phyloP scores from a whole-genome alignment of 2,888 invertebrate genomes.

The Xylota segnis region DNA sequence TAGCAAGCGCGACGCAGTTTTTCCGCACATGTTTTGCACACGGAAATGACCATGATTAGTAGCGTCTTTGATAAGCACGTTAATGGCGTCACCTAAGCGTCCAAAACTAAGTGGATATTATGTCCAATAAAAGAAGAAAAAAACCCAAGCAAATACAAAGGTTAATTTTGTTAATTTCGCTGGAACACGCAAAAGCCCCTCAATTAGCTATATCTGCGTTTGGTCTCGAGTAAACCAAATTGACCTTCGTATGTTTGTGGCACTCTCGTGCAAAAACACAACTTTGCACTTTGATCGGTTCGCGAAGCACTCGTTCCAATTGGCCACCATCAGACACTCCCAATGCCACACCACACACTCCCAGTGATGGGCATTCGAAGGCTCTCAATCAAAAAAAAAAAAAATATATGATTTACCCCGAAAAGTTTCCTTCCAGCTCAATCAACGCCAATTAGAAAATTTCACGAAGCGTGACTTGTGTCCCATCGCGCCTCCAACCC shows the following conservation, averaged over 20 bases:
- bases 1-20: not conserved
- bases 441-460: slow-evolving; percentile 43
- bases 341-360: slow-evolving; percentile 14
- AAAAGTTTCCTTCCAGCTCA: slow-evolving; percentile 43
- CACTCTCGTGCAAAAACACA: slow-evolving; percentile 31
- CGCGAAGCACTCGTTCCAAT: slow-evolving; percentile 25
- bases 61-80: not conserved
- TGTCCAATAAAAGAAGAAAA: not conserved
- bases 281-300: slow-evolving; percentile 44
- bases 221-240: slow-evolving; percentile 19
- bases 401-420: slow-evolving; percentile 1
- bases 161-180: not conserved
- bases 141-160: slow-evolving; percentile 10
- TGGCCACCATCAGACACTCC: slow-evolving; percentile 52
- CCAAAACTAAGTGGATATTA: slow-evolving; percentile 5
- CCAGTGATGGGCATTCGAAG: slow-evolving; percentile 23
- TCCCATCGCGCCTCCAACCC: slow-evolving; percentile 2
- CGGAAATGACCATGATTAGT: not conserved
- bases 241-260: slow-evolving; percentile 37
- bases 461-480: slow-evolving; percentile 56
- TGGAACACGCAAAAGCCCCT: slow-evolving; percentile 46
- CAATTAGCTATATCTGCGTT: slow-evolving; percentile 10
- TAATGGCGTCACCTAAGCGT: not conserved
- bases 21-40: not conserved
- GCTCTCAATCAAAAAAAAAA: slow-evolving; percentile 44